Evolutionary conservation across 2,888 invertebrate genomes (phyloP).

Genomic region (Stictocephala bisonia): DNA sequence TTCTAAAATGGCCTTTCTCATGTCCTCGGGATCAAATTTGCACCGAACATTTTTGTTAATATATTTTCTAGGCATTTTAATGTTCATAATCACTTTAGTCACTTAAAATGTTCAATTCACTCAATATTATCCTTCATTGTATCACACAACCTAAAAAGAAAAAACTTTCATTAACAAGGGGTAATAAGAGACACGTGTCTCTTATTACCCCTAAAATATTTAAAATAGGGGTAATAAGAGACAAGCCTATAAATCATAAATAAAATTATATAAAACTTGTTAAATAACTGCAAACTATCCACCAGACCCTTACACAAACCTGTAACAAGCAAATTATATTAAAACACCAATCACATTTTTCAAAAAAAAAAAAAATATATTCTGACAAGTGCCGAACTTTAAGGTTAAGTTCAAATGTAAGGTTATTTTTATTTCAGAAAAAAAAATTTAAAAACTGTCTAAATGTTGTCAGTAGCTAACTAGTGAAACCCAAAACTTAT

Average conservation of each 20-base stretch:
- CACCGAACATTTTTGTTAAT: neutral
- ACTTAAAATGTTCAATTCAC: neutral
- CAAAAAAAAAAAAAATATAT: neutral
- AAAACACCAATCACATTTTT: neutral
- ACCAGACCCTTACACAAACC: too few relatives aligned
- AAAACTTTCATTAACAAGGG: neutral
- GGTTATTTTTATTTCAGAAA: neutral
- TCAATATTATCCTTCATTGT: neutral
- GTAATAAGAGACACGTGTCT: too few relatives aligned
- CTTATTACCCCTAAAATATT: neutral
- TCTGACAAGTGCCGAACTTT: neutral
- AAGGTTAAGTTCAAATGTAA: neutral
- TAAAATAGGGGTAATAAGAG: neutral
- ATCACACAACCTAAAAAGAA: neutral
- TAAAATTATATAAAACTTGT: too few relatives aligned
- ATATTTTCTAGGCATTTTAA: constrained; percentile 4
- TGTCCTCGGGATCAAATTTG: neutral
- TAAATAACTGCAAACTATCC: too few relatives aligned
- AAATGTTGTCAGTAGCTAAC: too few relatives aligned
- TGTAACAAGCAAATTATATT: neutral
- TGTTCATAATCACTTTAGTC: neutral
- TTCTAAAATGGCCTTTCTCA: neutral
- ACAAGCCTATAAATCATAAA: neutral
- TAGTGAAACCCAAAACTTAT: too few relatives aligned
- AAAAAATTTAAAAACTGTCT: neutral